Base-by-base conservation (phyloP, 2,113 vertebrate species). In the Caranx melampygus region DNA sequence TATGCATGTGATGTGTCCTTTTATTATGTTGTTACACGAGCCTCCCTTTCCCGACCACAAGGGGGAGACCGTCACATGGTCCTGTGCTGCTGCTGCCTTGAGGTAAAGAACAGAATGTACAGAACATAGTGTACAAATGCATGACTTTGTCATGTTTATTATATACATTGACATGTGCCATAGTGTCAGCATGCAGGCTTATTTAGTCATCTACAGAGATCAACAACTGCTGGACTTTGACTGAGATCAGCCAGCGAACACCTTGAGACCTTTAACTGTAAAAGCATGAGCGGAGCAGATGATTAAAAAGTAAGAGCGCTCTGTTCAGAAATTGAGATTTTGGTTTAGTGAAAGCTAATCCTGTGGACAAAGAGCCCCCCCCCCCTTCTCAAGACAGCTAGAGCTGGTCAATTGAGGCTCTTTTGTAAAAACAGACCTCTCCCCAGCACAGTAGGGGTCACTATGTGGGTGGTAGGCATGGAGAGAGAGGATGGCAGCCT, bases 81-180 rank as follows among this genome's bases (percentile, higher is more conserved):
- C 49, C 21, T 66, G 54, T 14, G 20, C 5, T 15, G 37, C 10
- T 26, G 26, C 26, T 26, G 26, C 26, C 26, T 33, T 40, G 26
- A 66, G 20, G 66, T 67, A 15, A 61, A 44, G 91, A 84, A 91
- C 91, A 93, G 3, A 86, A 87, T 91, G 91, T 93, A 85, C 92
- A 89, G 89, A 89, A 93, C 91, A 91, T 35, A 26, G 49, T 71
- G 87, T 93, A 72, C 90, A 72, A 37, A 47, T 57, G 7, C 16
- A 44, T 59, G 2, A 9, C 2, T 26, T 14, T n/a, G 14, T 60
- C 35, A 13, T 49, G 52, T 81, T 37, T 61, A 57, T 33, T 33
- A 63, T 31, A 58, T 12, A 34, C 51, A 61, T 31, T 59, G 20
- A 15, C 67, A 64, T 7, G 12, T 68, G 75, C n/a, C 40, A 62